Evolutionary conservation across 2,888 invertebrate genomes (phyloP).

Genomic region (Diarsia brunnea): DNA sequence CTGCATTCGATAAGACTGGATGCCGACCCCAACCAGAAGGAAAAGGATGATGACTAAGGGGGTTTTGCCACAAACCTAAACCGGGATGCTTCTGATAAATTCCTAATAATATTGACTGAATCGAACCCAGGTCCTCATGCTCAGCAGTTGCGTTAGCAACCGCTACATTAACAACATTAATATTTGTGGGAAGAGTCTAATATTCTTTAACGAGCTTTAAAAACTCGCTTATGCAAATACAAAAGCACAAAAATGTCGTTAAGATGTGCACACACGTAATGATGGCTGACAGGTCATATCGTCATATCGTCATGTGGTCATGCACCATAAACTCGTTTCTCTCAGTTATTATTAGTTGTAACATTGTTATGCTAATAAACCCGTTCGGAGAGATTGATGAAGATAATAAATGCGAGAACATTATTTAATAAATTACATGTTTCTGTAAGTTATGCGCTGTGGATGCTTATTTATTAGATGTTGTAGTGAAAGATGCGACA

Average conservation of each 20-base stretch:
- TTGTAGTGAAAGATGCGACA: conserved; percentile 20
- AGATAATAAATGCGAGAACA: conserved; percentile 30
- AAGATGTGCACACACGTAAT: conserved; percentile 31
- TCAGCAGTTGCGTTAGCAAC: not conserved
- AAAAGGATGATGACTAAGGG: no score
- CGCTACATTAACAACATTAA: not conserved
- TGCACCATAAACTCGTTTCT: conserved; percentile 54
- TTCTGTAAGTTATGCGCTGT: conserved; percentile 24
- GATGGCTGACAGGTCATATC: conserved; percentile 47
- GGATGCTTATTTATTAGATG: conserved; percentile 21
- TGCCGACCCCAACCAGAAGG: no score
- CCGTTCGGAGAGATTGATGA: conserved; percentile 45
- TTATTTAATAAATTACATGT: conserved; percentile 46
- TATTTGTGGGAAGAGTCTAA: not conserved
- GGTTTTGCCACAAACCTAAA: not conserved
- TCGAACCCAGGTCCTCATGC: not conserved
- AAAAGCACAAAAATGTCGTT: conserved; percentile 16
- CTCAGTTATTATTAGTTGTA: conserved; percentile 26
- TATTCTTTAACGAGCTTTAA: not conserved
- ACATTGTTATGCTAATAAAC: conserved; percentile 57
- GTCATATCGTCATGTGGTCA: conserved; percentile 41
- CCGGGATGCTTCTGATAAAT: not conserved
- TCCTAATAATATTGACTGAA: not conserved
- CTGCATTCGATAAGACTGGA: no score
- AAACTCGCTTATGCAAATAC: conserved; percentile 4